Evolutionary conservation across 2,797 vertebrate species (phyloP).

Genomic region (Borostomias antarcticus): DNA sequence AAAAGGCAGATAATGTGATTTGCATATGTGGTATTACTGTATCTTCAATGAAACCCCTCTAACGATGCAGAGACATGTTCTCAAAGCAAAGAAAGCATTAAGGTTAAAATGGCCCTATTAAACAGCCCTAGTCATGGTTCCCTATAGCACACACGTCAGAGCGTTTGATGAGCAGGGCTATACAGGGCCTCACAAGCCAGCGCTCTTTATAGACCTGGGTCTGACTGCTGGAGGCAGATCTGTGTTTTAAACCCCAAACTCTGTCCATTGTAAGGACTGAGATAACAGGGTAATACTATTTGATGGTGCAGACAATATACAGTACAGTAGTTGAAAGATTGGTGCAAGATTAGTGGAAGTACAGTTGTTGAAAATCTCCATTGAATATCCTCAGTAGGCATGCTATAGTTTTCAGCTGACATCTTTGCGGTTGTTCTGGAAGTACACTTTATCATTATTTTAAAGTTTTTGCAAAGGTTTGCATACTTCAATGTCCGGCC

Average conservation of each 20-base stretch:
- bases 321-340: background rate
- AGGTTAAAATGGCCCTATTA: constrained; percentile 8
- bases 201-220: background rate
- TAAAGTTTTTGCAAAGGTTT: constrained; percentile 4
- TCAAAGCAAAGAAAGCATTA: constrained; percentile 8
- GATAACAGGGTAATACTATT: background rate
- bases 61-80: background rate
- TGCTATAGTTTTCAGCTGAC: background rate
- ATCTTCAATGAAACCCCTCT: constrained; percentile 3
- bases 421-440: constrained; percentile 1
- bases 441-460: constrained; percentile 3
- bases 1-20: background rate
- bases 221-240: background rate
- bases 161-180: background rate
- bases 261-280: background rate
- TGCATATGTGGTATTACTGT: background rate
- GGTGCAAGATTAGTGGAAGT: background rate
- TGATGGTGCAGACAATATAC: background rate
- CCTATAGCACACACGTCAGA: background rate
- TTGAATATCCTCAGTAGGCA: background rate
- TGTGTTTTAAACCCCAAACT: background rate
- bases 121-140: constrained; percentile 6
- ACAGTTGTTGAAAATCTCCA: background rate
- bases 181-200: constrained; percentile 1
- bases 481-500: constrained; percentile 5